Evolutionary conservation across 2,797 vertebrate species (phyloP).

Genomic region (Clarias platycephalus): DNA sequence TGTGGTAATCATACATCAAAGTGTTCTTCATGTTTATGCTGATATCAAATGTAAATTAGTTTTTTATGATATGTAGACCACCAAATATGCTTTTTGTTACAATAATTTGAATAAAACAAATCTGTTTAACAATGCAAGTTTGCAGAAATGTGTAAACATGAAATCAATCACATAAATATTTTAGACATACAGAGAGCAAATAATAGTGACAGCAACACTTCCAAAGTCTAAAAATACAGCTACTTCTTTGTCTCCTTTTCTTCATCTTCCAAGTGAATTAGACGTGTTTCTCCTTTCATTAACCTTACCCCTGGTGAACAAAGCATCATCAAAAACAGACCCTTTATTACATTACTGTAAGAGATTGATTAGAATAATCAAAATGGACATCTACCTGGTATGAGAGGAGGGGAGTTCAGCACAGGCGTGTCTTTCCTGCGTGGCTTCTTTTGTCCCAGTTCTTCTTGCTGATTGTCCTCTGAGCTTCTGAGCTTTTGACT

Average conservation of each 20-base stretch:
- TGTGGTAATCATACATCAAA: conserved; percentile 14
- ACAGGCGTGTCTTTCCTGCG: conserved; percentile 87
- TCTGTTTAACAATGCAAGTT: conserved; percentile 7
- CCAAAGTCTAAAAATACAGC: conserved; percentile 18
- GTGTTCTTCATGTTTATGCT: conserved; percentile 11
- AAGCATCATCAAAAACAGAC: neutral
- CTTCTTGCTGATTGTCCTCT: conserved; percentile 64
- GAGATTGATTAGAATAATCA: neutral
- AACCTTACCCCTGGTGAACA: conserved; percentile 75
- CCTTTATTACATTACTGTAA: neutral
- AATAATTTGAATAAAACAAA: conserved; percentile 31
- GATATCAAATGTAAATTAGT: too few species aligned
- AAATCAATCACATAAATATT: neutral
- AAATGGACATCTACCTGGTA: conserved; percentile 73
- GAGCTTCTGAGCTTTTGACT: conserved; percentile 42
- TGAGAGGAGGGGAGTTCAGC: conserved; percentile 75
- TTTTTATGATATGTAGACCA: neutral
- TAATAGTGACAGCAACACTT: conserved; percentile 29
- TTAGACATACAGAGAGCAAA: neutral
- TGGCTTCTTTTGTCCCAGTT: conserved; percentile 83
- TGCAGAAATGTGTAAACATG: conserved; percentile 34
- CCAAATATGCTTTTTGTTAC: conserved; percentile 7
- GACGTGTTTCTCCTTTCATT: conserved; percentile 75
- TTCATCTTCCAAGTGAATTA: conserved; percentile 84
- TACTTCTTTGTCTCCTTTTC: conserved; percentile 80